Evolutionary conservation across 2,797 vertebrate species (phyloP).

Genomic region (Toxotes lorentzi): DNA sequence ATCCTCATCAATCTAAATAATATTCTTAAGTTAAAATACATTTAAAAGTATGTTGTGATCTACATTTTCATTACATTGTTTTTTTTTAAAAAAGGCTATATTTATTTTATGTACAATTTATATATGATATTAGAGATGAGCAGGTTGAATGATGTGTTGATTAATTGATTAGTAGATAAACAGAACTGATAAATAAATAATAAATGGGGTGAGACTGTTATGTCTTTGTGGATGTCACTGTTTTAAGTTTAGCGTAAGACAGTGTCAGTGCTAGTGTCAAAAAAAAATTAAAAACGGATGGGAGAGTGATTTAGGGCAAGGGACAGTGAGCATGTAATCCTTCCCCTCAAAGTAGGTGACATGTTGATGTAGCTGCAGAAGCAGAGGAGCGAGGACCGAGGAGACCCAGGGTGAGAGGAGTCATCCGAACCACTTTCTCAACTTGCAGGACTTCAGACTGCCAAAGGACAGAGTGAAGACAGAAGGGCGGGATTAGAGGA

Average conservation of each 20-base stretch:
- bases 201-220: not conserved
- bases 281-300: not conserved
- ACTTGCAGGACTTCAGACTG: conserved; percentile 31
- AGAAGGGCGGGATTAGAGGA: conserved; percentile 25
- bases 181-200: too few relatives aligned
- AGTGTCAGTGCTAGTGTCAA: conserved; percentile 5
- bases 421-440: conserved; percentile 46
- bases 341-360: conserved; percentile 33
- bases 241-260: conserved; percentile 18
- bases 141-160: too few relatives aligned
- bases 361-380: conserved; percentile 30
- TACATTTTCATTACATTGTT: too few relatives aligned
- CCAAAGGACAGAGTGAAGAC: conserved; percentile 39
- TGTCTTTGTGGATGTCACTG: conserved; percentile 5
- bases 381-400: conserved; percentile 18
- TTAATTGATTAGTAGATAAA: too few relatives aligned
- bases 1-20: too few relatives aligned
- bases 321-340: conserved; percentile 11
- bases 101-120: too few relatives aligned
- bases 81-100: too few relatives aligned
- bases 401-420: conserved; percentile 30
- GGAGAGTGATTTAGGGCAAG: conserved; percentile 10
- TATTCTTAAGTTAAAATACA: too few relatives aligned
- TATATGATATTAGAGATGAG: too few relatives aligned
- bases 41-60: too few relatives aligned